phyloP scores from a whole-genome alignment of 2,888 invertebrate genomes.

The Frankliniella fusca region DNA sequence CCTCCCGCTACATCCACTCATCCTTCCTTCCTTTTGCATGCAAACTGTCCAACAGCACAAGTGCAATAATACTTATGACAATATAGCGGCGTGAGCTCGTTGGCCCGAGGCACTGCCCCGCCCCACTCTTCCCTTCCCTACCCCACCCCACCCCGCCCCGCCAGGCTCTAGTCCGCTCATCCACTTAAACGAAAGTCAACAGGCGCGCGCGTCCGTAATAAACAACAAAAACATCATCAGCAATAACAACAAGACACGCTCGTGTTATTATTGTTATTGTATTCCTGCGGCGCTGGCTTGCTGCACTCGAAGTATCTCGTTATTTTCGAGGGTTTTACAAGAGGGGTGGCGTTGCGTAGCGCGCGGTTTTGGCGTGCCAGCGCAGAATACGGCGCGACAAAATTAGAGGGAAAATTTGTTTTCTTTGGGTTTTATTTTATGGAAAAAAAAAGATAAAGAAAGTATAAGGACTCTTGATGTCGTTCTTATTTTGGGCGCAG shows the following conservation, averaged over 20 bases:
- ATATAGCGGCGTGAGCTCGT: no score
- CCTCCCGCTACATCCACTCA: no score
- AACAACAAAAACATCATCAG: not conserved
- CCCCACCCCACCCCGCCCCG: not conserved
- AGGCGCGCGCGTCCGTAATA: not conserved
- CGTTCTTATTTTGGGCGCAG: no score
- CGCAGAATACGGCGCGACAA: no score
- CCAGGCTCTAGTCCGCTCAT: not conserved
- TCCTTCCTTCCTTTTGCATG: no score
- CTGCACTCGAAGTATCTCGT: slow-evolving; percentile 18
- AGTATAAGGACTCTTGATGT: no score
- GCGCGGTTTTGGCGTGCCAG: not conserved
- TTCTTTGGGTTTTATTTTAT: no score
- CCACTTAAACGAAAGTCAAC: not conserved
- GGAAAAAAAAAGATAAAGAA: no score
- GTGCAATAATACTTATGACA: no score
- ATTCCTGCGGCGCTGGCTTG: not conserved
- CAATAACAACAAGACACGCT: not conserved
- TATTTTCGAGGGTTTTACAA: slow-evolving; percentile 19
- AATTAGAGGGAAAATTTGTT: no score
- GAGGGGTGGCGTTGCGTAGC: not conserved
- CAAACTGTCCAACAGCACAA: no score
- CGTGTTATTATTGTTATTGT: not conserved
- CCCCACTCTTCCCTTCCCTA: not conserved
- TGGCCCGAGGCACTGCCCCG: no score